Evolutionary conservation across 2,888 invertebrate genomes (phyloP), one percentile per base, ranked within the genome.

Genomic region (Phragmatobia fuliginosa): DNA sequence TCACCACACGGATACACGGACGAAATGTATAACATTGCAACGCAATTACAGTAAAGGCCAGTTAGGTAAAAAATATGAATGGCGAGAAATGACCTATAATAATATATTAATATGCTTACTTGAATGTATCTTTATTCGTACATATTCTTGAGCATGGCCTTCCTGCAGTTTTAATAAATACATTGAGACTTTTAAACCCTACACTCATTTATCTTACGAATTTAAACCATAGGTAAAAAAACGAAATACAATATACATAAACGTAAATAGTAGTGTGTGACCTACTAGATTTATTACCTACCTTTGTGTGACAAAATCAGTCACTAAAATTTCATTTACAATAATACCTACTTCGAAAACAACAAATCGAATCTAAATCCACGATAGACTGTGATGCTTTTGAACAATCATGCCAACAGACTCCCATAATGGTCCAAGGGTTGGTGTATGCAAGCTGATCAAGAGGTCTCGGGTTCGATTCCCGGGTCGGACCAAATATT

Each of bases 201-300:
- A 76, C 67, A 75, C 77, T 79, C 87, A 86, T 86, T 80, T 73
- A 69, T 71, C 64, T 31, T 10, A 66, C 68, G 21, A 63, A 70
- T 72, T 72, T 71, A 58, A 63, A 65, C 25, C 3, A 28, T n/a
- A 16, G 33, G 45, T 49, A 62, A 38, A 41, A 36, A 32, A 58
- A 38, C 58, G n/a, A 28, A 75, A 66, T 69, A 61, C 1, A 45
- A 32, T 41, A 49, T 14, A n/a, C 14, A 63, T n/a, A 21, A 21
- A 62, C 21, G 21, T 62, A 28, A 25, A 68, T 33, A 67, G 16
- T 11, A 66, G 59, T 69, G 64, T 79, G 63, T 5, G 63, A 59
- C 85, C 86, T 71, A 79, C 86, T 83, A 72, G 83, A 82, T 83
- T 52, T 16, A 28, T 38, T 14, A 11, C 31, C 6, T 21, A 7